Base-by-base conservation (phyloP, 2,113 vertebrate genomes). In the Sinocyclocheilus anophthalmus region DNA sequence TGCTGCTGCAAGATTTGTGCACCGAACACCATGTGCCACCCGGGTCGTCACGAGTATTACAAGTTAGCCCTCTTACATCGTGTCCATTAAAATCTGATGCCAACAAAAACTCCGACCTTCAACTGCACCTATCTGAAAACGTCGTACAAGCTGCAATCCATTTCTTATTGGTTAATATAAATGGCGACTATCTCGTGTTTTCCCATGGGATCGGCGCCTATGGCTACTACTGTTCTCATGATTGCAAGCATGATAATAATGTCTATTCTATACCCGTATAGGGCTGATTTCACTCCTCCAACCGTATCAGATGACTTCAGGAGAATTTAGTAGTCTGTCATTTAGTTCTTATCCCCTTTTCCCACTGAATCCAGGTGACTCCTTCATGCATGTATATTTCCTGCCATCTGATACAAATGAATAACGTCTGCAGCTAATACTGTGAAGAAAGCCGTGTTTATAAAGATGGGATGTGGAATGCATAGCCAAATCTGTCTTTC, bases 401-500 rank as follows among this genome's bases (percentile, higher is more conserved):
- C 37, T 37, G 42, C 42, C n/a, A 18, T 48, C 39, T 65, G 57
- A 33, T 33, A 3, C 30, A 81, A 45, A 42, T 69, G 61, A 55
- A 59, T 61, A 48, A 84, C 26, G 14, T 84, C 65, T 86, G 26
- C 50, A 57, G 11, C 57, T 37, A 55, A 84, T 80, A 53, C n/a
- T 30, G 42, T 84, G 65, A 69, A 24, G 20, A 39, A 63, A 59
- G 22, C 61, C 37, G 30, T 80, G 84, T 70, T 81, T 85, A 89
- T 50, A 82, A 65, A 91, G 86, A 83, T 84, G 79, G 87, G 65
- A 84, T 24, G 81, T 84, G 83, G 84, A 89, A 90, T 84, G 65
- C 85, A 88, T 90, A 87, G 84, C 89, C 90, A 91, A 88, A 89
- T 72, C 22, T 86, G 55, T 72, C 14, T 50, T 57, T 73, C 57